These are phyloP conservation scores for Ashinkailepas kermadecensis DNA, from an alignment of 2,888 invertebrate genomes.

Conservation along the genomic window DNA sequence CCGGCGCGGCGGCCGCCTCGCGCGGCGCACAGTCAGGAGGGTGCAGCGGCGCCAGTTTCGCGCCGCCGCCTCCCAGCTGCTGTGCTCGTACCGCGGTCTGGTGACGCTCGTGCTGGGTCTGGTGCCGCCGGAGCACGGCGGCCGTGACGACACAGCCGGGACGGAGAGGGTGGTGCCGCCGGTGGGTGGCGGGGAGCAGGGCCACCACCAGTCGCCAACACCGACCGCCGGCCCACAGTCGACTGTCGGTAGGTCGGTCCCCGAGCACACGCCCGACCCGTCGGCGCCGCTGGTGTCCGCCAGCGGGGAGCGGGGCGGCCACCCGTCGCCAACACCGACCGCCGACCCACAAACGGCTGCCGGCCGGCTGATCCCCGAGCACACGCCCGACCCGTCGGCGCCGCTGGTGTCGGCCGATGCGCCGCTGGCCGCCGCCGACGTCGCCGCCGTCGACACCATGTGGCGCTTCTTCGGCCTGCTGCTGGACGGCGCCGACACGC, in stretches of 20 bases:
- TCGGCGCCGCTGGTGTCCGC: not conserved
- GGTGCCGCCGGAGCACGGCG: not conserved
- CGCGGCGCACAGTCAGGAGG: not conserved
- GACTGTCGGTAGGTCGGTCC: no score
- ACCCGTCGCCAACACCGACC: not conserved
- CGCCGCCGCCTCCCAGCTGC: not conserved
- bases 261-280: not conserved
- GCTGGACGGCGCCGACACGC: slow-evolving; percentile 52
- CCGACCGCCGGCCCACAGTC: not conserved
- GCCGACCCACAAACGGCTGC: not conserved
- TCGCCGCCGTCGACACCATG: slow-evolving; percentile 45
- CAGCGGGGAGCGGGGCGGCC: not conserved
- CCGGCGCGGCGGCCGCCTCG: not conserved
- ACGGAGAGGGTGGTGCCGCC: no score
- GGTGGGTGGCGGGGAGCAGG: not conserved
- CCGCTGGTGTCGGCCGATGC: not conserved
- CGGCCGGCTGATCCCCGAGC: no score
- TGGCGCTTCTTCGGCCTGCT: slow-evolving; percentile 52
- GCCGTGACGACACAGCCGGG: no score
- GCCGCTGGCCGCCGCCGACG: not conserved
- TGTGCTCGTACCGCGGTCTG: slow-evolving; percentile 23
- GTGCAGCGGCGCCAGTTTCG: not conserved
- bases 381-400: not conserved
- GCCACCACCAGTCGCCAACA: not conserved
- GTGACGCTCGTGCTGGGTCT: slow-evolving; percentile 4